phyloP scores from a whole-genome alignment of 2,113 vertebrate species.

The Strix uralensis region DNA sequence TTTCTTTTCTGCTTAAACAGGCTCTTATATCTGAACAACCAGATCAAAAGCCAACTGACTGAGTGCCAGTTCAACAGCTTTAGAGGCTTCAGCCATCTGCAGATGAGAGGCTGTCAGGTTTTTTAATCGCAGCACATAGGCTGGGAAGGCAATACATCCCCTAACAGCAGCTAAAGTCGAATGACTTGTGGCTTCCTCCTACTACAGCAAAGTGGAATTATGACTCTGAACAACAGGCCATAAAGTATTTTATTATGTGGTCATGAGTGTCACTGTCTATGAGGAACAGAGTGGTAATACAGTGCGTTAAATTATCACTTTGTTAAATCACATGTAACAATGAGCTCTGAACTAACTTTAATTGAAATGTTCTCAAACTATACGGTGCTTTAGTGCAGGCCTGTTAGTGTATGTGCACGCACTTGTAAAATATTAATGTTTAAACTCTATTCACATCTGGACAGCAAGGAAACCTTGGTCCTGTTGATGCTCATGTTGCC shows the following conservation, averaged over 20 bases:
- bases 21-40: conserved; percentile 33
- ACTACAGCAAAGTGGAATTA: conserved; percentile 30
- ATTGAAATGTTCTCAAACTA: background rate
- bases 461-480: background rate
- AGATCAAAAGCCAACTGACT: conserved; percentile 51
- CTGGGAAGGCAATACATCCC: background rate
- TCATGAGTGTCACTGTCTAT: conserved; percentile 21
- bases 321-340: background rate
- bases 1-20: conserved; percentile 30
- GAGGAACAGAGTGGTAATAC: conserved; percentile 7
- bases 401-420: background rate
- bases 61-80: conserved; percentile 53
- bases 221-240: conserved; percentile 11
- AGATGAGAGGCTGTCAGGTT: conserved; percentile 11
- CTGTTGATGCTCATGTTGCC: background rate
- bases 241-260: conserved; percentile 44
- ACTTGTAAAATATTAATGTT: background rate
- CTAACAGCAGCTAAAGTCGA: background rate
- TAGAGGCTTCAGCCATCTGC: conserved; percentile 26
- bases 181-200: conserved; percentile 24
- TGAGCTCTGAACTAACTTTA: conserved; percentile 21
- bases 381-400: background rate
- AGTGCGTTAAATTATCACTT: conserved; percentile 22
- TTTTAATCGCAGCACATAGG: background rate
- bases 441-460: background rate